Evolutionary conservation across 1,140 invertebrate genomes (phyloP).

Genomic region (Sminthurinus signatus): DNA sequence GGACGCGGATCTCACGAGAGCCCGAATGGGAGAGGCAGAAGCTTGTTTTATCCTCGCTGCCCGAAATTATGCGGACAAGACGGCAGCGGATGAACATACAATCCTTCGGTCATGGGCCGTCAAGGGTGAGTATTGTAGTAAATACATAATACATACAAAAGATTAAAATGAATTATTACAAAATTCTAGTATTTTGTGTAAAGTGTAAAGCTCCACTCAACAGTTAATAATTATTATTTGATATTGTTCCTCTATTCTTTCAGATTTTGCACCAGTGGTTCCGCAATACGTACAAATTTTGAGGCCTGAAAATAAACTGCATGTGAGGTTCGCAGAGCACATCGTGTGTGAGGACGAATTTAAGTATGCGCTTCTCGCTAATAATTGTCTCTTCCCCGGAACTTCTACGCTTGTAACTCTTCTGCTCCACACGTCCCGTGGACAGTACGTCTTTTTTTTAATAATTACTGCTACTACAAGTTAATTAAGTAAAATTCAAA

Average conservation of each 20-base stretch:
- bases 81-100: constrained; percentile 64
- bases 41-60: constrained; percentile 92
- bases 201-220: too few relatives aligned
- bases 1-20: constrained; percentile 85
- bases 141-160: too few relatives aligned
- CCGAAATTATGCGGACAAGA: constrained; percentile 93
- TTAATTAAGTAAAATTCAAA: too few relatives aligned
- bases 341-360: constrained; percentile 97
- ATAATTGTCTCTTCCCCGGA: constrained; percentile 96
- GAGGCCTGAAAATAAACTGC: constrained; percentile 88
- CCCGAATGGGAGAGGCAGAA: constrained; percentile 92
- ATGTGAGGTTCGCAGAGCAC: constrained; percentile 96
- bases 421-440: neutral
- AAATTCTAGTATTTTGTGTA: too few relatives aligned
- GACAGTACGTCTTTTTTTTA: neutral
- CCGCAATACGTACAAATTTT: constrained; percentile 49
- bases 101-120: constrained; percentile 84
- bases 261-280: constrained; percentile 49
- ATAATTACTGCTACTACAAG: constrained; percentile 1
- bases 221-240: too few relatives aligned
- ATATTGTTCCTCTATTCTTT: too few relatives aligned
- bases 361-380: constrained; percentile 92
- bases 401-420: constrained; percentile 71
- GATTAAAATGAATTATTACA: too few relatives aligned
- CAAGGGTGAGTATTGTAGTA: too few relatives aligned